Evolutionary conservation across 2,797 vertebrate genomes (phyloP), one percentile per base, ranked within the genome.

Genomic region (Falco naumanni): DNA sequence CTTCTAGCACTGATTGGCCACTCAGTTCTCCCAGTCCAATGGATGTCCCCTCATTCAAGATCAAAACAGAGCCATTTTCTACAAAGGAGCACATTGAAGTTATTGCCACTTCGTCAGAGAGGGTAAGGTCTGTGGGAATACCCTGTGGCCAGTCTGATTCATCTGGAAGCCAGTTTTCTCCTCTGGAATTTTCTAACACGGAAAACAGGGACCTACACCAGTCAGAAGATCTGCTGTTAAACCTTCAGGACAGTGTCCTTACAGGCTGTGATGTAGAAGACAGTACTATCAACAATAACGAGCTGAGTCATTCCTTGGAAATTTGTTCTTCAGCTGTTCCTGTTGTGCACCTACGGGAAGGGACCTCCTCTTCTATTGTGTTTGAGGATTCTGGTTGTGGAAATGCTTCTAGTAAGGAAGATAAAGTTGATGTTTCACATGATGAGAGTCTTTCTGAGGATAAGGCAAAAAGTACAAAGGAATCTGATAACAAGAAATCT

Each of bases 311-410:
- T 91, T 98, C 98, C 78, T 98, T 99, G 71, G 98, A 99, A 97
- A 95, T 98, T 3, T 98, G 98, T 92, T 98, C 98, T 34, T 98
- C 98, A 0, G 96, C 98, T 6, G 95, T 97, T 64, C 98, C 98
- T 78, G 95, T 97, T 39, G 60, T 95, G 6, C 95, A 95, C 18
- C 93, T 97, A n/a, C 97, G 97, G 56, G 99, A 99, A 97, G 98
- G 99, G 95, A 99, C 99, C 29, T 99, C 99, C 33, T 99, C 99
- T n/a, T 99, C 99, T 48, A 99, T 99, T 20, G 98, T 99, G 53
- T 99, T 99, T 54, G 99, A 99, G 97, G 99, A 99, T 97, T 99
- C 99, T 41, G 99, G 99, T 84, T 99, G 99, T 63, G 98, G 98
- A 80, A 99, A 99, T 37, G 98, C 98, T 2, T 99, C 99, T 37